Percentiles rank a stretch among this genome's conserved stretches.
phyloP scores from a whole-genome alignment of 2,797 vertebrate species.

The Taenioides sp. region DNA sequence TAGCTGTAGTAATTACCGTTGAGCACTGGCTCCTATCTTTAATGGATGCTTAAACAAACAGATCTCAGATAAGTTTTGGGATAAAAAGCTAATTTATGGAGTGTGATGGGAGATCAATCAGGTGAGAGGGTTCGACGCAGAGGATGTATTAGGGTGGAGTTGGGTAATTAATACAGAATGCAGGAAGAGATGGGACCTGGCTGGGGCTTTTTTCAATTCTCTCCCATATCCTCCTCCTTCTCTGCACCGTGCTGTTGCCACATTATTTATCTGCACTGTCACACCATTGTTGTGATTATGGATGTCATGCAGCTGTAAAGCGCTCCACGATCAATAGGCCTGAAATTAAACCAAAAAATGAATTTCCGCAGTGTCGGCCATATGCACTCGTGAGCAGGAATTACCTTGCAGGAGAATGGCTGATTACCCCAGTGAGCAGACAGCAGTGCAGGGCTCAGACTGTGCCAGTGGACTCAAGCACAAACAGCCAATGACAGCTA shows the following conservation, averaged over 20 bases:
- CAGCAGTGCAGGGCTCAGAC: conserved; percentile 44
- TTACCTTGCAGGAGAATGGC: conserved; percentile 69
- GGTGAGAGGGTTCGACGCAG: conserved; percentile 54
- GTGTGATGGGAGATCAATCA: conserved; percentile 78
- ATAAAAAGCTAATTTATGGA: conserved; percentile 73
- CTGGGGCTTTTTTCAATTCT: conserved; percentile 51
- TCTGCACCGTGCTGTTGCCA: conserved; percentile 50
- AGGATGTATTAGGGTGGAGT: conserved; percentile 54
- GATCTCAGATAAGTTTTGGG: conserved; percentile 69
- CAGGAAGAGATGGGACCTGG: conserved; percentile 71
- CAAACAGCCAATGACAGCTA: conserved; percentile 10
- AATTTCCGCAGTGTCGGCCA: conserved; percentile 80
- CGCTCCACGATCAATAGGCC: conserved; percentile 82
- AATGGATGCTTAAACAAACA: conserved; percentile 78
- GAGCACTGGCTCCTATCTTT: conserved; percentile 53
- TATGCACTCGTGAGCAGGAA: conserved; percentile 76
- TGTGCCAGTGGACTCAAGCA: conserved; percentile 15
- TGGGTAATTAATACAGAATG: conserved; percentile 77
- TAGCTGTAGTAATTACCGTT: conserved; percentile 65
- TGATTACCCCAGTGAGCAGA: conserved; percentile 67
- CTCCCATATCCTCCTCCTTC: conserved; percentile 50
- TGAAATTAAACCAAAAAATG: conserved; percentile 87
- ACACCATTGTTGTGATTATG: conserved; percentile 85
- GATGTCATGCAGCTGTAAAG: conserved; percentile 82
- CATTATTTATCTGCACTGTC: conserved; percentile 83